A percentile compares a stretch with the other conserved stretches of the same genome.
Conservation (phyloP, 2,797 vertebrate species). For the Danio albolineatus region DNA sequence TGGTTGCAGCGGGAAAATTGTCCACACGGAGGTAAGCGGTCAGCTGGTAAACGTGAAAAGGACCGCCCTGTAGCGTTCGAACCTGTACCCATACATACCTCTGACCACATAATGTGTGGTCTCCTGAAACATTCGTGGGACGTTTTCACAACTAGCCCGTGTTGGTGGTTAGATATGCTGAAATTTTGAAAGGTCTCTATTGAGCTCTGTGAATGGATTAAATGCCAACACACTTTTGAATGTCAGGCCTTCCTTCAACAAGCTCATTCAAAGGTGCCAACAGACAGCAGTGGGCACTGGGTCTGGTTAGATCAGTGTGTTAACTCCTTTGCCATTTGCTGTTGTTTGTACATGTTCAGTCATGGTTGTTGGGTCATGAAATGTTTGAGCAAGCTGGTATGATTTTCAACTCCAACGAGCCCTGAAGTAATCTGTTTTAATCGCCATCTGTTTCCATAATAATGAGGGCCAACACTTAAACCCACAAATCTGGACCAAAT, state of each 20-base stretch:
- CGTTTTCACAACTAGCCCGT: too few species aligned
- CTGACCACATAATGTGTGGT: too few species aligned
- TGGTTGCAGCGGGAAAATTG: too few species aligned
- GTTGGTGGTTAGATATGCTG: not conserved
- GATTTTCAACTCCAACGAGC: conserved; percentile 5
- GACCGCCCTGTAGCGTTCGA: too few species aligned
- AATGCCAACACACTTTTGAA: not conserved
- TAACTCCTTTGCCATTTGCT: not conserved
- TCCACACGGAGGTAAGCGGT: too few species aligned
- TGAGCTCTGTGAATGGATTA: not conserved
- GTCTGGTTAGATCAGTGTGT: not conserved
- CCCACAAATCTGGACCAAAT: not conserved
- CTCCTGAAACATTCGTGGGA: too few species aligned
- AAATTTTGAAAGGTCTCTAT: conserved; percentile 1
- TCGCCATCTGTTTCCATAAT: not conserved
- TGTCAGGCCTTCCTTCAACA: not conserved
- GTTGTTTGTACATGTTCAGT: not conserved
- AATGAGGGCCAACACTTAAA: not conserved
- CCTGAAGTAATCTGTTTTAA: not conserved
- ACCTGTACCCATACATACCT: too few species aligned
- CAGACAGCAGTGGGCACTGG: not conserved
- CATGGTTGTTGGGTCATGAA: not conserved
- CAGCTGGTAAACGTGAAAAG: too few species aligned
- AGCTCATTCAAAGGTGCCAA: not conserved
- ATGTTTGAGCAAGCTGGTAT: conserved; percentile 4